phyloP scores from a whole-genome alignment of 2,797 vertebrate genomes.

The Coreius guichenoti region DNA sequence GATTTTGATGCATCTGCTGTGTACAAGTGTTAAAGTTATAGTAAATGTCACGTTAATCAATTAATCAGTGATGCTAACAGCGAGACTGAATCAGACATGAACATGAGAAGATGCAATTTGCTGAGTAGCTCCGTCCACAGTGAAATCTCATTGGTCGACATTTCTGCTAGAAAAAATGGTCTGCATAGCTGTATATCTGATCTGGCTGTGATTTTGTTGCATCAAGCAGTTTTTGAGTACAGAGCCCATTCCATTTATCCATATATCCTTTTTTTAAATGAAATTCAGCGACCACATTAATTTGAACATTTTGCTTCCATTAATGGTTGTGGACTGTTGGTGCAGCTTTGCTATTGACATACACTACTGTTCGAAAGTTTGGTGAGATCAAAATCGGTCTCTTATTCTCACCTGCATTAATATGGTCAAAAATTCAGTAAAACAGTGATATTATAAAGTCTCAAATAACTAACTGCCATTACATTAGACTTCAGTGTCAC shows the following conservation, averaged over 20 bases:
- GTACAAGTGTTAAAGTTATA: background rate
- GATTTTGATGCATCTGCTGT: background rate
- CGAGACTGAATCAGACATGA: background rate
- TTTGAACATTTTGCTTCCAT: too few relatives aligned
- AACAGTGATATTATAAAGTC: background rate
- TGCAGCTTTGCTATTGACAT: background rate
- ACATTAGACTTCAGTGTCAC: background rate
- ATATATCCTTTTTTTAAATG: background rate
- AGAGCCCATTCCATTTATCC: background rate
- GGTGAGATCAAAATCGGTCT: background rate
- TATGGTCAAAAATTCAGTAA: background rate
- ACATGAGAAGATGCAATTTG: background rate
- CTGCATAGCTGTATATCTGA: background rate
- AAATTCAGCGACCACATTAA: too few relatives aligned
- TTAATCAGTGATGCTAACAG: background rate
- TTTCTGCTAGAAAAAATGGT: too few relatives aligned
- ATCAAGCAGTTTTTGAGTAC: background rate
- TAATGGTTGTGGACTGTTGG: background rate
- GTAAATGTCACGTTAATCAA: background rate
- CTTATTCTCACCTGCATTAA: background rate
- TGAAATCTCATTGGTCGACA: background rate
- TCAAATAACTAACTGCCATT: background rate
- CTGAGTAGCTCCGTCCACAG: background rate
- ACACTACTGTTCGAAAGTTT: background rate
- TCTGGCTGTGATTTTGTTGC: background rate